phyloP scores from a whole-genome alignment of 92 coral and sea anemone species.

The Parazoanthus darwini region DNA sequence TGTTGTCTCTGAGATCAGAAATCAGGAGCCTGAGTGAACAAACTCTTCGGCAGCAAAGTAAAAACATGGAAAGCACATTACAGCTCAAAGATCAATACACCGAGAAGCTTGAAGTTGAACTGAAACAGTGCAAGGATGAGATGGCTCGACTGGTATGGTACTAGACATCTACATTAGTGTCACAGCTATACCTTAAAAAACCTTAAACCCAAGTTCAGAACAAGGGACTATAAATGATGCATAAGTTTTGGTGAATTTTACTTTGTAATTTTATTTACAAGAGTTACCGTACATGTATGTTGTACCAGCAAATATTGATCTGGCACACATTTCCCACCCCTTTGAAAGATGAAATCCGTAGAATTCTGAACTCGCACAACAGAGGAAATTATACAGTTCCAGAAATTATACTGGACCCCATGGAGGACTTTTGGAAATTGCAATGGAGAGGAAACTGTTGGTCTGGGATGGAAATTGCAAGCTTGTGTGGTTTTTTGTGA shows the following conservation, averaged over 20 bases:
- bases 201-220: background rate
- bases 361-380: too few relatives aligned
- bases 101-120: conserved; percentile 59
- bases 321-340: too few relatives aligned
- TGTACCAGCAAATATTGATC: too few relatives aligned
- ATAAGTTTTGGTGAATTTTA: background rate
- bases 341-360: too few relatives aligned
- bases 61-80: conserved; percentile 3
- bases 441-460: too few relatives aligned
- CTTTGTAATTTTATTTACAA: background rate
- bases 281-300: too few relatives aligned
- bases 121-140: conserved; percentile 55
- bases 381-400: too few relatives aligned
- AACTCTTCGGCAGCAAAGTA: conserved; percentile 8
- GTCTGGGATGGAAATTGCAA: too few relatives aligned
- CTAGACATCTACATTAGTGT: too few relatives aligned
- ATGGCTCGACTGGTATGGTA: conserved; percentile 51
- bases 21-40: conserved; percentile 25
- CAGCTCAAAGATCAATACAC: conserved; percentile 45
- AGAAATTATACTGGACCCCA: too few relatives aligned
- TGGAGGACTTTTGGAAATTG: too few relatives aligned
- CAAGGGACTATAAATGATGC: background rate
- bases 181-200: background rate
- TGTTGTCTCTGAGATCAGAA: conserved; percentile 17
- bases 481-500: too few relatives aligned